phyloP scores from a whole-genome alignment of 2,113 vertebrate species.

The Nipponia nippon region DNA sequence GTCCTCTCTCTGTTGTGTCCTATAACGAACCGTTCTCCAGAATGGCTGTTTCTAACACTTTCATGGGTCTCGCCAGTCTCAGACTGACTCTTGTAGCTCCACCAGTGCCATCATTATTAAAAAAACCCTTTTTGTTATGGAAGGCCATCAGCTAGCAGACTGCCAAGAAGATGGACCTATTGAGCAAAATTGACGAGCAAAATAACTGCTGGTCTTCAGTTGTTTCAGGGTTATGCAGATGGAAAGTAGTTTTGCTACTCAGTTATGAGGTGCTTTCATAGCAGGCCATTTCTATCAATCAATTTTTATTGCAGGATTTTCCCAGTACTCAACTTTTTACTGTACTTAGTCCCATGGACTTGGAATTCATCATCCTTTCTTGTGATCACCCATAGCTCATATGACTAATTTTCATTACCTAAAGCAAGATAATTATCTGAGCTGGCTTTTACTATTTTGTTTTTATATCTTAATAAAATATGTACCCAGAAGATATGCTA shows the following conservation, averaged over 20 bases:
- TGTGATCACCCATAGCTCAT: neutral
- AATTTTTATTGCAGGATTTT: neutral
- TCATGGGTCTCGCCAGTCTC: neutral
- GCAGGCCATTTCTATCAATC: neutral
- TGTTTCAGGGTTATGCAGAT: neutral
- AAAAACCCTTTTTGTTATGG: neutral
- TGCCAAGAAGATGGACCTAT: neutral
- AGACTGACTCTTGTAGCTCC: neutral
- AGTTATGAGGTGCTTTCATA: neutral
- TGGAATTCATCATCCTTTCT: neutral
- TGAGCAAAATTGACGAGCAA: neutral
- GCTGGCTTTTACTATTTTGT: conserved; percentile 6
- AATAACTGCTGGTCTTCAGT: neutral
- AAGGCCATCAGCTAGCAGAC: neutral
- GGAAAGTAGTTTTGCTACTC: neutral
- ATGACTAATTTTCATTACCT: neutral
- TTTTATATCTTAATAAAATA: conserved; percentile 50
- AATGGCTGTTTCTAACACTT: neutral
- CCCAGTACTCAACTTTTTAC: neutral
- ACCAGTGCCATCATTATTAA: neutral
- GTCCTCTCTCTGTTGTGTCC: neutral
- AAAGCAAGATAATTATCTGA: neutral
- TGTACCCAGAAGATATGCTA: neutral
- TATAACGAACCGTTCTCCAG: neutral
- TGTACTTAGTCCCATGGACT: neutral